Percentiles rank a stretch among this genome's conserved stretches.
Evolutionary conservation across 2,113 vertebrate genomes (phyloP).

Genomic region (Misgurnus anguillicaudatus): DNA sequence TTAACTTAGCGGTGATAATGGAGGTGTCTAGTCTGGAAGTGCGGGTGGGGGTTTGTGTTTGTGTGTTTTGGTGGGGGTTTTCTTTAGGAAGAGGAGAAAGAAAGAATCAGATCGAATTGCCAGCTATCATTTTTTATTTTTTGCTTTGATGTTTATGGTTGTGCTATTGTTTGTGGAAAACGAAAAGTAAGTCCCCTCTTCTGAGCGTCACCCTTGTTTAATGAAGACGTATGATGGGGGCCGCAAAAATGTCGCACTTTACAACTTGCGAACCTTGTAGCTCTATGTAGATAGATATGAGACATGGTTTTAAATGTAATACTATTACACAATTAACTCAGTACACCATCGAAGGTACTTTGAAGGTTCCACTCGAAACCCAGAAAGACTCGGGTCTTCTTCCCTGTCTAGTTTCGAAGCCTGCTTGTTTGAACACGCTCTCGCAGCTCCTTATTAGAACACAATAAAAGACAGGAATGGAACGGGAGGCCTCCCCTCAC

Average conservation of each 20-base stretch:
- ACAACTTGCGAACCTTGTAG: slow-evolving; percentile 7
- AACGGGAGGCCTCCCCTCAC: slow-evolving; percentile 33
- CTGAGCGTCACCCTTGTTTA: neutral
- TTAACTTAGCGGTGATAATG: slow-evolving; percentile 53
- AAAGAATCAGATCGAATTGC: slow-evolving; percentile 8
- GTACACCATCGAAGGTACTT: neutral
- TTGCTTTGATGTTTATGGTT: slow-evolving; percentile 34
- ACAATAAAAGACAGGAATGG: slow-evolving; percentile 54
- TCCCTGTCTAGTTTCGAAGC: slow-evolving; percentile 16
- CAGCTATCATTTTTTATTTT: slow-evolving; percentile 16
- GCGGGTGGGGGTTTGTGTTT: slow-evolving; percentile 4
- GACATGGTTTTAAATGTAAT: neutral
- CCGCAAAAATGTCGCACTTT: slow-evolving; percentile 17
- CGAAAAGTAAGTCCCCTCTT: slow-evolving; percentile 4
- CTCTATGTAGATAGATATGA: no score
- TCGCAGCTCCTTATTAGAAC: slow-evolving; percentile 45
- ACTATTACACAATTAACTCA: neutral
- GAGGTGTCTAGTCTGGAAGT: slow-evolving; percentile 42
- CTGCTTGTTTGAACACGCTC: slow-evolving; percentile 54
- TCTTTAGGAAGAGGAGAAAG: neutral
- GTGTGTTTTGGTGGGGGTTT: slow-evolving; percentile 10
- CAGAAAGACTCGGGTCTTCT: slow-evolving; percentile 33
- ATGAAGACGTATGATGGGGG: neutral
- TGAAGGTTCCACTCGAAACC: slow-evolving; percentile 3
- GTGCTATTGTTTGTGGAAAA: neutral